phyloP scores from a whole-genome alignment of 2,113 vertebrate genomes.

The Piaya cayana region DNA sequence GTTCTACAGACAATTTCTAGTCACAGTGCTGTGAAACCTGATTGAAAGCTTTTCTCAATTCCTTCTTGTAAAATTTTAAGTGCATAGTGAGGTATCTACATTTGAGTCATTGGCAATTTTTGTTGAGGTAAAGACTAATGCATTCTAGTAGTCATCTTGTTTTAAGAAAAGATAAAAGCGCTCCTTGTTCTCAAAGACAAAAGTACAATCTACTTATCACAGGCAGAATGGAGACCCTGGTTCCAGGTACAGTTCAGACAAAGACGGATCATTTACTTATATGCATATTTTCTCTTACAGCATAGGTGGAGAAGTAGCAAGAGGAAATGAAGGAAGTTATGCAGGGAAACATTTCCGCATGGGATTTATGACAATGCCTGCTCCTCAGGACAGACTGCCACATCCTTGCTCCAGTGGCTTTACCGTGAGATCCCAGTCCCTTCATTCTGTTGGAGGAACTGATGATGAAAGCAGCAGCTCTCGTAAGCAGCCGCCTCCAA shows the following conservation, averaged over 20 bases:
- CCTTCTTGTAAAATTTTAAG: not conserved
- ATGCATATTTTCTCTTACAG: constrained; percentile 71
- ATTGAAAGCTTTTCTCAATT: not conserved
- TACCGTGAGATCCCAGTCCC: constrained; percentile 93
- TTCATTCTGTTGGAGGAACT: constrained; percentile 91
- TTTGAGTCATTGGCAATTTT: not conserved
- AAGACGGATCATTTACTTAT: not conserved
- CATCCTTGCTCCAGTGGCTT: constrained; percentile 89
- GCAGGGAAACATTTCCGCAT: constrained; percentile 93
- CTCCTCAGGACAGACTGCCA: constrained; percentile 90
- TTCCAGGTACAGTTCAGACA: not conserved
- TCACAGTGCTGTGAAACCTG: not conserved
- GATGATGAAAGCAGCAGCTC: constrained; percentile 88
- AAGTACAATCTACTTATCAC: not conserved
- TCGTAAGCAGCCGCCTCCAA: constrained; percentile 92
- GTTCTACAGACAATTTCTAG: not conserved
- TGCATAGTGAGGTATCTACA: rapidly evolving
- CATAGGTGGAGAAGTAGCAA: constrained; percentile 89
- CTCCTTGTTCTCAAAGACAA: not conserved
- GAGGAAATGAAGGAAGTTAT: constrained; percentile 84
- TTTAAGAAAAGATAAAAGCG: not conserved
- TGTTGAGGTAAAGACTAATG: not conserved
- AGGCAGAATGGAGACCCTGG: not conserved
- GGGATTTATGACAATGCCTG: constrained; percentile 98
- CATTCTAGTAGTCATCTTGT: not conserved